A percentile compares a stretch with the other conserved stretches of the same genome.
These are phyloP conservation scores for Podocnemis expansa DNA, from an alignment of 2,113 vertebrate species.

Conservation along the genomic window DNA sequence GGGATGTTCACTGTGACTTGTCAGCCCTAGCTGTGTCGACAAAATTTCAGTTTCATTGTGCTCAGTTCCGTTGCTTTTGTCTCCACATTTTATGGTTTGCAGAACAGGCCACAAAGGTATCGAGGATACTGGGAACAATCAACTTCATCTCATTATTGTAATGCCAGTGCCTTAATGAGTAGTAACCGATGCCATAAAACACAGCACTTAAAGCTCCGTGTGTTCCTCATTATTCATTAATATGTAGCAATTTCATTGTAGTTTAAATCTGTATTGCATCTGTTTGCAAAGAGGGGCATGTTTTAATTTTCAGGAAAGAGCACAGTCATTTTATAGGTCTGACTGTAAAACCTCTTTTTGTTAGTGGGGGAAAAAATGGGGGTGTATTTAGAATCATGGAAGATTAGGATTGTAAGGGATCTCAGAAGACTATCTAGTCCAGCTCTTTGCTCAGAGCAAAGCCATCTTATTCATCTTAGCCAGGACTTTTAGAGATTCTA, in stretches of 20 bases:
- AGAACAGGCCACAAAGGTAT: neutral
- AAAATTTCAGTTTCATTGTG: neutral
- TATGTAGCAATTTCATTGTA: neutral
- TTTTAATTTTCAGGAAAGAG: neutral
- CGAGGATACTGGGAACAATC: neutral
- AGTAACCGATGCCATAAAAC: neutral
- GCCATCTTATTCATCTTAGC: too few species aligned
- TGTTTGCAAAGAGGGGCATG: neutral
- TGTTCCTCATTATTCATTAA: neutral
- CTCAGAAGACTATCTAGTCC: too few species aligned
- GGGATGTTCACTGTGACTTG: neutral
- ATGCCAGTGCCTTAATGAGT: neutral
- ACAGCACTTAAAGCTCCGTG: neutral
- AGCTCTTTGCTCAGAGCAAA: too few species aligned
- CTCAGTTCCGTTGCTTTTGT: neutral
- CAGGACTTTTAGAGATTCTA: too few species aligned
- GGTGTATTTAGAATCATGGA: too few species aligned
- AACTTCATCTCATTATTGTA: neutral
- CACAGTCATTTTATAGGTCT: neutral
- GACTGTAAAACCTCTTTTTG: neutral
- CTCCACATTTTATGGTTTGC: neutral
- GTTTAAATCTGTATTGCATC: neutral
- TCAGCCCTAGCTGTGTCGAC: neutral
- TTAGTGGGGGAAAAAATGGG: neutral
- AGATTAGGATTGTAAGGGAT: too few species aligned